phyloP scores from a whole-genome alignment of 2,888 invertebrate species.

The Liopterus haemorrhoidalis region DNA sequence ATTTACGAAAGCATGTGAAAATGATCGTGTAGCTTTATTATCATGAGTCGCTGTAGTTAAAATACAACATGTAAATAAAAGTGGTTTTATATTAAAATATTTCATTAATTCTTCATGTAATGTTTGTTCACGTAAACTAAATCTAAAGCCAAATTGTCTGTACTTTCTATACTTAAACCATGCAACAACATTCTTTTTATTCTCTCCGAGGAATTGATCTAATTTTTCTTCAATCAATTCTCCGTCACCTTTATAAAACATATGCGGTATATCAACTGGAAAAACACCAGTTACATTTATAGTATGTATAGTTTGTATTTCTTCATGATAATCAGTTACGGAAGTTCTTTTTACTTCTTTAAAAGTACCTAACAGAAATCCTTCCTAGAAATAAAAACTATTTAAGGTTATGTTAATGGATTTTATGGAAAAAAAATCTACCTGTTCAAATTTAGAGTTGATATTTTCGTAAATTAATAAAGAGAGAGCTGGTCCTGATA shows the following conservation, averaged over 20 bases:
- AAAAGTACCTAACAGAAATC: conserved; percentile 25
- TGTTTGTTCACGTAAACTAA: conserved; percentile 58
- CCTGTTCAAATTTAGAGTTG: conserved; percentile 57
- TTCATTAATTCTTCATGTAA: conserved; percentile 58
- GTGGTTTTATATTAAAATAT: conserved; percentile 52
- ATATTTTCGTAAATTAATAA: conserved; percentile 63
- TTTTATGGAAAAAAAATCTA: conserved; percentile 35
- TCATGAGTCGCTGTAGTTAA: conserved; percentile 51
- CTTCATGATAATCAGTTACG: no score
- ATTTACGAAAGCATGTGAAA: conserved; percentile 57
- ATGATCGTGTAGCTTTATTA: conserved; percentile 55
- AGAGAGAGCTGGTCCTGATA: conserved; percentile 58
- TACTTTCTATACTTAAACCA: conserved; percentile 60
- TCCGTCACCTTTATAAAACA: conserved; percentile 56
- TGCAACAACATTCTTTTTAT: conserved; percentile 56
- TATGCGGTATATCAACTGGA: conserved; percentile 48
- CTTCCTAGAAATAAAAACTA: conserved; percentile 41
- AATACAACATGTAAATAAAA: conserved; percentile 59
- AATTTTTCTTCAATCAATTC: conserved; percentile 53
- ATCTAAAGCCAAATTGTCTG: conserved; percentile 47
- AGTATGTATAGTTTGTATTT: no score
- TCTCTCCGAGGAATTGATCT: conserved; percentile 48
- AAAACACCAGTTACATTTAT: no score
- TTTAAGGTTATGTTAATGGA: conserved; percentile 3
- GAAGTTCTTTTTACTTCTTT: no score